phyloP scores from a whole-genome alignment of 2,888 invertebrate genomes.

The Labia minor region DNA sequence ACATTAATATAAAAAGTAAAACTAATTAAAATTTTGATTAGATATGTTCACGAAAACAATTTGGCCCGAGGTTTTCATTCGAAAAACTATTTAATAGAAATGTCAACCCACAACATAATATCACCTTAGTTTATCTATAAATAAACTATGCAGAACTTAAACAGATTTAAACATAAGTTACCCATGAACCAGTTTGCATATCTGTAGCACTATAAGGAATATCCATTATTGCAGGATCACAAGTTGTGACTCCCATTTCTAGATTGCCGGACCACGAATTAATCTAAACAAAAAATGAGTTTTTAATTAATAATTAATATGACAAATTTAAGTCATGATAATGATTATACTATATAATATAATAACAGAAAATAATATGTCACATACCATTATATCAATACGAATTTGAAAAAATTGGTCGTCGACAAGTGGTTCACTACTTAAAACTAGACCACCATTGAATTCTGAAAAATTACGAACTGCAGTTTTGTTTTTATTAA shows the following conservation, averaged over 20 bases:
- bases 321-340: no score
- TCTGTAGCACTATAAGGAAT: slow-evolving; percentile 68
- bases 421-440: slow-evolving; percentile 65
- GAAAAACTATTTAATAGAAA: no score
- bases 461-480: slow-evolving; percentile 69
- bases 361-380: not conserved
- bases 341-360: no score
- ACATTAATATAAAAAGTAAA: no score
- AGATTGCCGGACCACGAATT: slow-evolving; percentile 69
- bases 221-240: slow-evolving; percentile 55
- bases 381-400: slow-evolving; percentile 73
- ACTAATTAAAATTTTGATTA: no score
- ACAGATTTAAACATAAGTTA: slow-evolving; percentile 32
- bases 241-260: slow-evolving; percentile 62
- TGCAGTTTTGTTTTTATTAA: slow-evolving; percentile 74
- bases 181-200: slow-evolving; percentile 75
- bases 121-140: no score
- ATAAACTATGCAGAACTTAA: no score
- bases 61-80: no score
- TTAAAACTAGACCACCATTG: slow-evolving; percentile 78
- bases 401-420: slow-evolving; percentile 77
- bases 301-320: no score
- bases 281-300: slow-evolving; percentile 48
- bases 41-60: no score
- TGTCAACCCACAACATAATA: no score